Base-by-base conservation (phyloP, 1,140 invertebrate species). In the Philopotamus ludificatus region DNA sequence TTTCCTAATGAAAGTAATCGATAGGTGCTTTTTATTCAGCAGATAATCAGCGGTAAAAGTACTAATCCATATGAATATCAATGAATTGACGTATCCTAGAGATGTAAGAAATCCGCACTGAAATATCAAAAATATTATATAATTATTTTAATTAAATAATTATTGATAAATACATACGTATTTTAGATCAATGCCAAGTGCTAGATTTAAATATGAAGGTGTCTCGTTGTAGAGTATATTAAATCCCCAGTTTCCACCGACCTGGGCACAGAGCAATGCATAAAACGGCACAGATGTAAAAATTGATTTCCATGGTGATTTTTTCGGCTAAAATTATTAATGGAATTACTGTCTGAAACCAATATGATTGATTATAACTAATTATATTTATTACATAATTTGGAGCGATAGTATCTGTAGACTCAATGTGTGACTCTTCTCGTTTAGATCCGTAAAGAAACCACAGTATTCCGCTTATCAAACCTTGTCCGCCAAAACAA, bases 11-110 rank as follows among this genome's bases (percentile, higher is more conserved):
- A 7, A 7, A 7, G 28, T 34, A 34, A 34, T 34, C 28, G 28
- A 34, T n/a, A 7, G 4, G 28, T 12, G 28, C 4, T 34, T n/a
- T n/a, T 89, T 0, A 84, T n/a, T 34, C 28, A 34, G 28, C 12
- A 34, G 28, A 12, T 34, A 34, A 34, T 34, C 28, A 34, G 28
- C 28, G 4, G 12, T 12, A 34, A 4, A 34, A 34, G 4, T 34
- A 7, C 4, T 34, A 34, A 34, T 7, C 4, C 4, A 34, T 34
- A 12, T 34, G 12, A 34, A 7, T 7, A 34, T 12, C 28, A 34
- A 34, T 34, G 28, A 4, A 34, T 4, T 12, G 4, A 34, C 28
- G 28, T 34, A 34, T 34, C 28, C 28, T 12, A 34, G 28, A 34
- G 28, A 34, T 34, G 28, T 34, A 7, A 34, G 12, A 7, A 34